Evolutionary conservation across 2,797 vertebrate species (phyloP).

Genomic region (Tapera naevia): DNA sequence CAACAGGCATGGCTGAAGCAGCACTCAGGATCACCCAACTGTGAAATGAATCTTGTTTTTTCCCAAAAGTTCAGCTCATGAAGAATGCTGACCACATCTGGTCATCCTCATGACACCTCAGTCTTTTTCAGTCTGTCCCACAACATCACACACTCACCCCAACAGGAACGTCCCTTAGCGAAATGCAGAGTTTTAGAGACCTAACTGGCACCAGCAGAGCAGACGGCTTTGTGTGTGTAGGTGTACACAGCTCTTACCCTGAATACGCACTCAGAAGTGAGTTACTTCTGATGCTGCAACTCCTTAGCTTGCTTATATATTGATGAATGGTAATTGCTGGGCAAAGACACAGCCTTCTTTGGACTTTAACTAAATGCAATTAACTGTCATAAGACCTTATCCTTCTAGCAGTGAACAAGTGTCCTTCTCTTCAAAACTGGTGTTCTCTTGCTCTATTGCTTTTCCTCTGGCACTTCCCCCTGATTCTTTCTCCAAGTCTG

Average conservation of each 20-base stretch:
- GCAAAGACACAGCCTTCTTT: neutral
- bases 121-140: neutral
- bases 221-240: neutral
- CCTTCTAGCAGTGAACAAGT: neutral
- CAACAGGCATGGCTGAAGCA: neutral
- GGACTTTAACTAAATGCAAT: neutral
- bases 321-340: rapidly evolving
- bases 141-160: neutral
- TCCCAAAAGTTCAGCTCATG: neutral
- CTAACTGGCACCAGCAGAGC: neutral
- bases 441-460: neutral
- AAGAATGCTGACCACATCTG: neutral
- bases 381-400: neutral
- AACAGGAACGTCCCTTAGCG: neutral
- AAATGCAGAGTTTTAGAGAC: neutral
- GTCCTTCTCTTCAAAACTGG: neutral
- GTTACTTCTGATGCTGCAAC: neutral
- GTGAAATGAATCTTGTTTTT: neutral
- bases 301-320: neutral
- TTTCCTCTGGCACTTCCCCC: neutral
- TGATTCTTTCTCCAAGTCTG: neutral
- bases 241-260: neutral
- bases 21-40: neutral
- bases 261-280: neutral
- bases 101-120: neutral